Conservation (phyloP, 2,797 vertebrate species). For the Thripadectes ignobilis region DNA sequence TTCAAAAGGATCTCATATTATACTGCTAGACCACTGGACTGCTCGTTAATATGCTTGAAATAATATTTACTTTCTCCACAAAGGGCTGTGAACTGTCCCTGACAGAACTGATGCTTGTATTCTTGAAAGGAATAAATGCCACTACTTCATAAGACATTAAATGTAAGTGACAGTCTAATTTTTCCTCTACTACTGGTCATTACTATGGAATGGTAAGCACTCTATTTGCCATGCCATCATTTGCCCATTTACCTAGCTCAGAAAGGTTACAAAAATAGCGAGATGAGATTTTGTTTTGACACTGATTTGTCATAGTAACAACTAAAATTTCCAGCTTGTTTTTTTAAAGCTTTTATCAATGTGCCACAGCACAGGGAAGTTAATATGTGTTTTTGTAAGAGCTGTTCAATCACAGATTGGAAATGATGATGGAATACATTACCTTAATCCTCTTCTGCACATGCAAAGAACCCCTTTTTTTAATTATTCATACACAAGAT, state of each 20-base stretch:
- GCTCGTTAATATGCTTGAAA: not conserved
- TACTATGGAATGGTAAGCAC: not conserved
- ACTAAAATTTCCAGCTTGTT: not conserved
- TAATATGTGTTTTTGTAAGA: not conserved
- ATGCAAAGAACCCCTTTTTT: not conserved
- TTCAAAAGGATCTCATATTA: not conserved
- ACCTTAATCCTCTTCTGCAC: not conserved
- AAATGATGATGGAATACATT: not conserved
- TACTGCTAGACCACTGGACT: not conserved
- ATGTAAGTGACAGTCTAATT: not conserved
- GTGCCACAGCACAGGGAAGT: not conserved
- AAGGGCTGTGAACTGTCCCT: not conserved
- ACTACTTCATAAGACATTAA: not conserved
- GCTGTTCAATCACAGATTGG: not conserved
- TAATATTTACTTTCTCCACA: not conserved
- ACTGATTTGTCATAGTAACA: not conserved
- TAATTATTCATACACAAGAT: not conserved
- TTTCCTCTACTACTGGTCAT: not conserved
- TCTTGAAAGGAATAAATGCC: not conserved
- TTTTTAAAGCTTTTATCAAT: not conserved
- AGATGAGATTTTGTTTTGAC: not conserved
- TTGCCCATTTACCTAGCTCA: not conserved
- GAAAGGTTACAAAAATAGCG: not conserved
- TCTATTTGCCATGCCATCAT: not conserved
- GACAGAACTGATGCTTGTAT: not conserved